Percentiles rank a stretch among this genome's conserved stretches.
These are phyloP conservation scores for Drymonia ruficornis DNA, from an alignment of 2,888 invertebrate species.

Conservation along the genomic window DNA sequence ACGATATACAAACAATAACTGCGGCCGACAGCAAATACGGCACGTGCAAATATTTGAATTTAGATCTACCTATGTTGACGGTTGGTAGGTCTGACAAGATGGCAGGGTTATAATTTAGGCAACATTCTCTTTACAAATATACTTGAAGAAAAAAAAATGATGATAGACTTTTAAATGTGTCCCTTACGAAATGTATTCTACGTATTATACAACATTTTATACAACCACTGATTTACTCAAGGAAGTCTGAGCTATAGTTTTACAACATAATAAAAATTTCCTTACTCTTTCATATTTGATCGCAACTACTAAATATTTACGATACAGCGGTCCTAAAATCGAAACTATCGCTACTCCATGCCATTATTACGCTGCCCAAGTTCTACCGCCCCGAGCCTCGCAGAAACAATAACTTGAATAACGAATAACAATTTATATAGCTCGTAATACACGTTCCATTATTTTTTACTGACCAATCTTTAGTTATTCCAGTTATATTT, in stretches of 20 bases:
- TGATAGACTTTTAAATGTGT: too few species aligned
- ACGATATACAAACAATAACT: neutral
- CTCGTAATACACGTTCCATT: slow-evolving; percentile 3
- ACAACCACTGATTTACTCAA: too few species aligned
- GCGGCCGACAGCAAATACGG: neutral
- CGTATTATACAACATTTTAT: too few species aligned
- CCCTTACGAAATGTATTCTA: too few species aligned
- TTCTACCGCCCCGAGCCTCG: neutral
- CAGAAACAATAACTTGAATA: neutral
- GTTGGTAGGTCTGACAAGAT: neutral
- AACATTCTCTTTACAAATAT: neutral
- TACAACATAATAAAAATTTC: too few species aligned
- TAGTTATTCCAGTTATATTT: slow-evolving; percentile 8
- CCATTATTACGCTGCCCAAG: neutral
- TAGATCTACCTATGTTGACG: neutral
- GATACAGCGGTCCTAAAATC: neutral
- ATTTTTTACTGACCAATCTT: slow-evolving; percentile 7
- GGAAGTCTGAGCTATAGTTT: too few species aligned
- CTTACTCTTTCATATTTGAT: neutral
- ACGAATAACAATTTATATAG: slow-evolving; percentile 3
- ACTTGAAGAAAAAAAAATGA: too few species aligned
- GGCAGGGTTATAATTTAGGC: neutral
- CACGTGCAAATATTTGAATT: neutral
- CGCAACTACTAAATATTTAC: neutral
- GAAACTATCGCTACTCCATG: neutral